Base-by-base conservation (phyloP, 1,140 invertebrate species). In the Tyrophagus putrescentiae region DNA sequence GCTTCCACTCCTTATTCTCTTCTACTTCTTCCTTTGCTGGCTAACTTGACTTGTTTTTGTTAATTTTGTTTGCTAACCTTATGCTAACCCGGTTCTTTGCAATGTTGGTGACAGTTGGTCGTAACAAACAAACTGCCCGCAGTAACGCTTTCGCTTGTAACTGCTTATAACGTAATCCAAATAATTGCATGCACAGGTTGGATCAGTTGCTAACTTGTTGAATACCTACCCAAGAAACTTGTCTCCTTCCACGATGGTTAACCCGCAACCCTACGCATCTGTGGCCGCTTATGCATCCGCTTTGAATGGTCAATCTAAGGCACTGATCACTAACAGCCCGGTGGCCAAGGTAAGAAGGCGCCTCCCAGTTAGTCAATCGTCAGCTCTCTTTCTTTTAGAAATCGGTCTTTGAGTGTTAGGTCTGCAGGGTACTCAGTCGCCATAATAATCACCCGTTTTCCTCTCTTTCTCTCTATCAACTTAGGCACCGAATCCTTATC, bases 401-500 rank as follows among this genome's bases (percentile, higher is more conserved):
- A 39, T 13, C 21, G 21, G 36, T 39, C 21, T 39, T 39, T 13
- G 36, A 13, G 13, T 13, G 21, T 21, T 39, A 13, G 36, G 36
- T 39, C 21, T 39, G 36, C 36, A 39, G 13, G 21, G 21, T 39
- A 39, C 13, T 39, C 13, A 39, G 21, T 13, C 13, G 13, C 13
- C 13, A 39, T 39, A 48, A 9, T 48, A 6, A 7, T 48, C 18
- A 48, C 28, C 18, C 7, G 7, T 54, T 28, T 54, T 11, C 25
- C 39, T 54, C 6, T 54, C 25, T 56, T 54, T 58, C 32, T 54
- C 23, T 60, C 9, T 60, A 18, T 57, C 44, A 48, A 25, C 25
- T 9, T 57, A 56, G 85, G 84, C 85, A 68, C 83, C 84, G 69
- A 87, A 84, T 73, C 85, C 86, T 66, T 91, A 90, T 77, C 78